Conservation (phyloP, 2,888 invertebrate genomes). For the Julus scandinavius region DNA sequence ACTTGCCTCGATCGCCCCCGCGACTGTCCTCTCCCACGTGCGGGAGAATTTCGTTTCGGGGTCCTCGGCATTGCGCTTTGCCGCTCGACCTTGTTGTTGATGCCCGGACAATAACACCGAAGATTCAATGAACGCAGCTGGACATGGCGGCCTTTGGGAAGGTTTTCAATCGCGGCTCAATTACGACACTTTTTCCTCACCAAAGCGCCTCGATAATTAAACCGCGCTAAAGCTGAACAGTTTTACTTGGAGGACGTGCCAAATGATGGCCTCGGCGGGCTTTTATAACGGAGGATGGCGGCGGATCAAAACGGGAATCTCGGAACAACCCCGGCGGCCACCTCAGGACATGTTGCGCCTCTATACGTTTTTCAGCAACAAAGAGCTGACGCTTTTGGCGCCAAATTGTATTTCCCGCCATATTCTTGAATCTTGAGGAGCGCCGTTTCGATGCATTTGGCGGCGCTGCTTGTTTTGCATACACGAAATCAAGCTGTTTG, state of each 20-base stretch:
- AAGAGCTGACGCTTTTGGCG: conserved; percentile 49
- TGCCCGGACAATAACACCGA: background rate
- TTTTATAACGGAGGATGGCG: conserved; percentile 43
- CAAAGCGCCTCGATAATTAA: background rate
- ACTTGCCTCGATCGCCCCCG: conserved; percentile 20
- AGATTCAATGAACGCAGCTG: background rate
- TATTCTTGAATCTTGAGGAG: background rate
- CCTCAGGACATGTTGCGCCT: conserved; percentile 18
- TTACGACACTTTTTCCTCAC: background rate
- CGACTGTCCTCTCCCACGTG: conserved; percentile 40
- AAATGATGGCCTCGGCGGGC: background rate
- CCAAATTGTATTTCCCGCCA: conserved; percentile 54
- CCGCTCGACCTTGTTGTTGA: conserved; percentile 4
- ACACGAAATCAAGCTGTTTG: no score
- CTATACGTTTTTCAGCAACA: conserved; percentile 45
- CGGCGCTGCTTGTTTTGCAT: no score
- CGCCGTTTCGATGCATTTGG: background rate
- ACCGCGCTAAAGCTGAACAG: background rate
- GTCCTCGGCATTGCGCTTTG: conserved; percentile 12
- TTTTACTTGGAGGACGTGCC: background rate
- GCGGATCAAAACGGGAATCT: background rate
- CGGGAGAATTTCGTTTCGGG: conserved; percentile 14
- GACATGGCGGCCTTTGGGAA: background rate
- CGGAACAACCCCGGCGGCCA: conserved; percentile 4
- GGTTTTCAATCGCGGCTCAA: background rate